phyloP scores from a whole-genome alignment of 2,888 invertebrate species.

The Antheraea assamensis region DNA sequence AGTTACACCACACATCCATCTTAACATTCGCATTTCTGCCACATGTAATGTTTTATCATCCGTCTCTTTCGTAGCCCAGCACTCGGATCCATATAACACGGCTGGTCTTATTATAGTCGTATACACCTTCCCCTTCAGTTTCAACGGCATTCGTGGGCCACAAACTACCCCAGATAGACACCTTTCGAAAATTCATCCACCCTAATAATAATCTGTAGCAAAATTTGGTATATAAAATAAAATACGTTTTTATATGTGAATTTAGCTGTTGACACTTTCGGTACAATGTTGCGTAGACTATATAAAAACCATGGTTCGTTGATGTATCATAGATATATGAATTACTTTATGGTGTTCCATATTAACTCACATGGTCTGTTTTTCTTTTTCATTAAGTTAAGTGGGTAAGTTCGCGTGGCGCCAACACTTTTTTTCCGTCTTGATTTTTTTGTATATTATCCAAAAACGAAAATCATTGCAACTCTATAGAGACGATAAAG shows the following conservation, averaged over 20 bases:
- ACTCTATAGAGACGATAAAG: neutral
- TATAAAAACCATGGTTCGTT: neutral
- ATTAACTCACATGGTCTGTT: slow-evolving; percentile 15
- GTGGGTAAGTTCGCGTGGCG: slow-evolving; percentile 10
- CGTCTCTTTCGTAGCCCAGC: too few relatives aligned
- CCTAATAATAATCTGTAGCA: neutral
- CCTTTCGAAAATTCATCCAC: too few relatives aligned
- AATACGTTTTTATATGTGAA: neutral
- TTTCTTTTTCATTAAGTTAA: slow-evolving; percentile 20
- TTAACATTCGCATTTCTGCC: too few relatives aligned
- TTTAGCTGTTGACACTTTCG: neutral
- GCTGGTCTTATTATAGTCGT: too few relatives aligned
- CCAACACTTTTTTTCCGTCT: neutral
- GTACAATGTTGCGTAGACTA: neutral
- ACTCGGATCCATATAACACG: too few relatives aligned
- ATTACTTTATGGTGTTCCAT: slow-evolving; percentile 22
- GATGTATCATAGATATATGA: slow-evolving; percentile 24
- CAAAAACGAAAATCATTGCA: neutral
- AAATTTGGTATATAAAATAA: neutral
- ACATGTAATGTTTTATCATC: too few relatives aligned
- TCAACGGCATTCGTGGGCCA: too few relatives aligned
- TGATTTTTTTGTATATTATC: neutral
- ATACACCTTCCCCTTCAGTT: too few relatives aligned
- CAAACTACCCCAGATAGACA: too few relatives aligned
- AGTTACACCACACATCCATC: too few relatives aligned